Conservation (phyloP, 1,140 invertebrate species). For the Agrilus planipennis region DNA sequence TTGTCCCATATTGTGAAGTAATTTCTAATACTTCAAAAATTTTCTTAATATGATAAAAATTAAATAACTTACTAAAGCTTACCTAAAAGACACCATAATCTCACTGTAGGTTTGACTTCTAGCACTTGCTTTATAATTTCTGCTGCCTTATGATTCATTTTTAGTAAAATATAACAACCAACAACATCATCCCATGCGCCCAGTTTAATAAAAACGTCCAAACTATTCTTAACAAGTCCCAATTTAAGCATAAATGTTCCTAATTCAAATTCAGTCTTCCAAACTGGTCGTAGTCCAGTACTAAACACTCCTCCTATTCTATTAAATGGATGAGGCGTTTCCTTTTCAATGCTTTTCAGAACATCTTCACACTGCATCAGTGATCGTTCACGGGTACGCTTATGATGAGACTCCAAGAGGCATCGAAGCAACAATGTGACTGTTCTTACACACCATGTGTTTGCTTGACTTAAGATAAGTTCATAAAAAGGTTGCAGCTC, state of each 20-base stretch:
- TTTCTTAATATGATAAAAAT: too few relatives aligned
- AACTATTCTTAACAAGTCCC: constrained; percentile 71
- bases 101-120: constrained; percentile 66
- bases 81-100: constrained; percentile 80
- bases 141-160: constrained; percentile 79
- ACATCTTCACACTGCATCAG: constrained; percentile 78
- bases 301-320: constrained; percentile 49
- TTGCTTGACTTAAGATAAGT: constrained; percentile 47
- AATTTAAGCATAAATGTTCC: constrained; percentile 68
- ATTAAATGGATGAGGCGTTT: constrained; percentile 32
- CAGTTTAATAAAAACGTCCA: constrained; percentile 72
- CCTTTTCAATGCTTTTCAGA: constrained; percentile 43
- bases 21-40: too few relatives aligned
- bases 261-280: constrained; percentile 62
- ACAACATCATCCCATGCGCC: constrained; percentile 91
- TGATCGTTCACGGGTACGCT: constrained; percentile 71
- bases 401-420: constrained; percentile 58
- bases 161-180: constrained; percentile 72
- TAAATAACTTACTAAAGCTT: constrained; percentile 6
- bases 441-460: constrained; percentile 58
- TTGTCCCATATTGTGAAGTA: too few relatives aligned
- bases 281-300: constrained; percentile 53
- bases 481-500: constrained; percentile 69
- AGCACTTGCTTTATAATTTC: constrained; percentile 77
- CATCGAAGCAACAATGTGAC: constrained; percentile 60